A percentile compares a stretch with the other conserved stretches of the same genome.
Evolutionary conservation across 2,113 vertebrate species (phyloP).

Genomic region (Phrynosoma blainvillii): DNA sequence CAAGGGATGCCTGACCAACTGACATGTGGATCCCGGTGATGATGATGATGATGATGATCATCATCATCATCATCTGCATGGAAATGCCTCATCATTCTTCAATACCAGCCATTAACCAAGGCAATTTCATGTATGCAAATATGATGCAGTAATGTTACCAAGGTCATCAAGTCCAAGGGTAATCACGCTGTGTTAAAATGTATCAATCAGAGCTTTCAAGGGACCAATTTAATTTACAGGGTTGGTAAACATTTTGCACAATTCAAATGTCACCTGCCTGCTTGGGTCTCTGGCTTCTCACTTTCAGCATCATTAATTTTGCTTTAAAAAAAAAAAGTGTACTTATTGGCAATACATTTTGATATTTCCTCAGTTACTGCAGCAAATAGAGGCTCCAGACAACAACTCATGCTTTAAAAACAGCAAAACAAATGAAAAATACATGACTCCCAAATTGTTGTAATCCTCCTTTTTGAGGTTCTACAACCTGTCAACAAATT

Average conservation of each 20-base stretch:
- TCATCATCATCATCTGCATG: neutral
- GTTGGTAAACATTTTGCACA: slow-evolving; percentile 52
- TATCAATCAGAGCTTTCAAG: slow-evolving; percentile 64
- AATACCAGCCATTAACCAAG: slow-evolving; percentile 39
- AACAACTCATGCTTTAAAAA: neutral
- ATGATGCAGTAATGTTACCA: slow-evolving; percentile 53
- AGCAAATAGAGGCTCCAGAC: neutral
- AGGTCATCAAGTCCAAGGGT: slow-evolving; percentile 56
- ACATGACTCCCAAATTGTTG: neutral
- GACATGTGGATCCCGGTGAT: neutral
- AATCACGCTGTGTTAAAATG: slow-evolving; percentile 35
- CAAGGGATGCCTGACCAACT: neutral
- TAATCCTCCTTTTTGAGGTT: no score
- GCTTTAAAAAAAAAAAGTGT: neutral
- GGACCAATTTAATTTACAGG: slow-evolving; percentile 59
- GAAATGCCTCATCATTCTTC: neutral
- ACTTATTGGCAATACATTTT: slow-evolving; percentile 31
- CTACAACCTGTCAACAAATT: no score
- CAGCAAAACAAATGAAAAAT: neutral
- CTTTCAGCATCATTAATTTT: slow-evolving; percentile 10
- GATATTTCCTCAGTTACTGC: slow-evolving; percentile 56
- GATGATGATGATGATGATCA: neutral
- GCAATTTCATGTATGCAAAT: slow-evolving; percentile 48
- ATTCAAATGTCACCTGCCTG: slow-evolving; percentile 40
- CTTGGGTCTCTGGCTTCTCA: slow-evolving; percentile 44